Percentiles rank a stretch among this genome's conserved stretches.
Conservation (phyloP, 2,888 invertebrate species). For the Mechanitis mazaeus region DNA sequence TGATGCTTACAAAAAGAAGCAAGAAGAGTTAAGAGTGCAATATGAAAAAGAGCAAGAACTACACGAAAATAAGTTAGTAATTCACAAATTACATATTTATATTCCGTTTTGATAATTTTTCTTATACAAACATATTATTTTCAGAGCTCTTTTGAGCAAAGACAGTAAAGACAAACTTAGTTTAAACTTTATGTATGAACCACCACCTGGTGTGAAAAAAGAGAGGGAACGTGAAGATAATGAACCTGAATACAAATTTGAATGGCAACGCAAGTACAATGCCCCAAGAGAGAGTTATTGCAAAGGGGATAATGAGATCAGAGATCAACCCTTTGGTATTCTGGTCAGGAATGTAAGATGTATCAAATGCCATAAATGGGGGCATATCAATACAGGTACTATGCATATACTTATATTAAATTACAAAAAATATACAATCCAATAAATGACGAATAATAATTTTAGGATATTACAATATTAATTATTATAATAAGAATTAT, state of each 20-base stretch:
- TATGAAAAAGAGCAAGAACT: slow-evolving; percentile 99
- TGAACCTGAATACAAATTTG: slow-evolving; percentile 98
- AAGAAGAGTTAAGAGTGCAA: slow-evolving; percentile 96
- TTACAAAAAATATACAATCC: too few relatives aligned
- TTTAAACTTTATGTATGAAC: slow-evolving; percentile 99
- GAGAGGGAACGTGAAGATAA: slow-evolving; percentile 93
- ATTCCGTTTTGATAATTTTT: not conserved
- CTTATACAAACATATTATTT: slow-evolving; percentile 25
- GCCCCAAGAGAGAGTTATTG: slow-evolving; percentile 99
- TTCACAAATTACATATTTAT: not conserved
- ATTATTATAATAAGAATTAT: too few relatives aligned
- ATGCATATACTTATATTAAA: too few relatives aligned
- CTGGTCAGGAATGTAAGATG: slow-evolving; percentile 98
- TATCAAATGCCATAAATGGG: slow-evolving; percentile 99
- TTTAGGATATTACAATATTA: too few relatives aligned
- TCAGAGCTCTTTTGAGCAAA: slow-evolving; percentile 94
- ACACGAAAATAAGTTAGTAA: slow-evolving; percentile 92
- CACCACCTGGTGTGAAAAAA: slow-evolving; percentile 97
- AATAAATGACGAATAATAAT: too few relatives aligned
- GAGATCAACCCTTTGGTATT: slow-evolving; percentile 99
- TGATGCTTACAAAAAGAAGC: slow-evolving; percentile 97
- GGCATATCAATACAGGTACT: slow-evolving; percentile 94
- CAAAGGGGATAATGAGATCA: slow-evolving; percentile 97
- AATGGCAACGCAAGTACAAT: slow-evolving; percentile 99
- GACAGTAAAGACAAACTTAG: slow-evolving; percentile 99